Conservation (phyloP, 2,797 vertebrate genomes). For the Carduelis carduelis region DNA sequence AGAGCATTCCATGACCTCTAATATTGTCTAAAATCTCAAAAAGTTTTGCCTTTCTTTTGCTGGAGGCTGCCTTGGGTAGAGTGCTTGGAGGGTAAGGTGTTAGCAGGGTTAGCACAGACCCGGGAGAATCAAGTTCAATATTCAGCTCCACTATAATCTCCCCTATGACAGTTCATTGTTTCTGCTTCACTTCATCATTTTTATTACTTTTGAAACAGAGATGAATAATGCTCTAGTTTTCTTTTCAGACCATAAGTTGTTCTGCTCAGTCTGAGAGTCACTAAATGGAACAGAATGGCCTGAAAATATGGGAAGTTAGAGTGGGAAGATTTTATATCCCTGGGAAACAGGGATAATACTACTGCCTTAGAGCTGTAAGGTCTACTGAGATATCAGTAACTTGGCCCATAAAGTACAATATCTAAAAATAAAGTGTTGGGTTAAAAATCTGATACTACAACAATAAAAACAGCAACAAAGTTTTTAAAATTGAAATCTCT, state of each 20-base stretch:
- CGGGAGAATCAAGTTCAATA: neutral
- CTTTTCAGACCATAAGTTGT: neutral
- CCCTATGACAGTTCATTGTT: neutral
- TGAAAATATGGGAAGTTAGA: neutral
- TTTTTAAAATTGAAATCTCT: neutral
- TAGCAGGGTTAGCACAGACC: neutral
- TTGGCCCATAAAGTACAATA: neutral
- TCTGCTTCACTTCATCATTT: slow-evolving; percentile 6
- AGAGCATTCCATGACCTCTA: neutral
- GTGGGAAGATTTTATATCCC: neutral
- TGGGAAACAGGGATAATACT: neutral
- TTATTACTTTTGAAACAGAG: slow-evolving; percentile 13
- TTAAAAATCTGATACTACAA: neutral
- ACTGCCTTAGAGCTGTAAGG: neutral
- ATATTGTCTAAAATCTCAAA: neutral
- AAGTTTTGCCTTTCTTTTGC: neutral
- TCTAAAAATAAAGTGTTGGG: neutral
- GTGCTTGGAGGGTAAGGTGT: neutral
- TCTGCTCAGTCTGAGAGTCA: neutral
- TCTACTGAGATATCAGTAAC: neutral
- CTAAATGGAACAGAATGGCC: neutral
- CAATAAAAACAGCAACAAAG: neutral
- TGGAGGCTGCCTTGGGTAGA: neutral
- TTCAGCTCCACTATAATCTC: neutral
- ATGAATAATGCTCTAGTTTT: neutral